Percentiles rank a stretch among this genome's conserved stretches.
phyloP scores from a whole-genome alignment of 2,113 vertebrate species.

The Romanogobio albipinnatus region DNA sequence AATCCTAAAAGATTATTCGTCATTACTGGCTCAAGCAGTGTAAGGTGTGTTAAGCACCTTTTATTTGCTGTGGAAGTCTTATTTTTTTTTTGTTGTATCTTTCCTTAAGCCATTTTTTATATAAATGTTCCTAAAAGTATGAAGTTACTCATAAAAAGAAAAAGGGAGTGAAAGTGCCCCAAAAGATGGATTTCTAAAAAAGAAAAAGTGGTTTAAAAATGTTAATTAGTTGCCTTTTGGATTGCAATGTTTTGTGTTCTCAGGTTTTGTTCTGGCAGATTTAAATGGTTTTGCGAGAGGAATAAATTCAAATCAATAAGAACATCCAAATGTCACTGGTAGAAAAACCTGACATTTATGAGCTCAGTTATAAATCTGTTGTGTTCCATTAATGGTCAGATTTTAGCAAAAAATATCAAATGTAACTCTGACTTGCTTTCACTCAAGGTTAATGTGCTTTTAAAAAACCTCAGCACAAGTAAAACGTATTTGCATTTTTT shows the following conservation, averaged over 20 bases:
- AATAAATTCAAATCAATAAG: conserved; percentile 18
- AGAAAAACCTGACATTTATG: conserved; percentile 28
- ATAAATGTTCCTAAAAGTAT: not conserved
- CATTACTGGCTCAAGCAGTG: not conserved
- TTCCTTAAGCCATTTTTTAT: not conserved
- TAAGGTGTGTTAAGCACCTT: not conserved
- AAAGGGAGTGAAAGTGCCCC: not conserved
- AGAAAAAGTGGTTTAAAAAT: not conserved
- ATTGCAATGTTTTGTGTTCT: not conserved
- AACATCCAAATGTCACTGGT: conserved; percentile 36
- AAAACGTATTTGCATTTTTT: not conserved
- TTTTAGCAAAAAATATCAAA: not conserved
- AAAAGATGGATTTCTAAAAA: not conserved
- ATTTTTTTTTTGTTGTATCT: not conserved
- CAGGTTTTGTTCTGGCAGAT: conserved; percentile 15
- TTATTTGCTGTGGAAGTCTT: not conserved
- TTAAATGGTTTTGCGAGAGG: not conserved
- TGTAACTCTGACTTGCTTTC: conserved; percentile 3
- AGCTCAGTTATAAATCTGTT: not conserved
- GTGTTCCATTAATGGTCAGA: conserved; percentile 26
- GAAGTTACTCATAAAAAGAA: not conserved
- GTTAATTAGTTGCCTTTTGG: conserved; percentile 5
- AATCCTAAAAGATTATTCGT: not conserved
- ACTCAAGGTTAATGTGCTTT: not conserved
- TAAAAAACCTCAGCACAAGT: not conserved